A percentile compares a stretch with the other conserved stretches of the same genome.
Evolutionary conservation across 2,888 invertebrate genomes (phyloP).

Genomic region (Osmoderma eremita): DNA sequence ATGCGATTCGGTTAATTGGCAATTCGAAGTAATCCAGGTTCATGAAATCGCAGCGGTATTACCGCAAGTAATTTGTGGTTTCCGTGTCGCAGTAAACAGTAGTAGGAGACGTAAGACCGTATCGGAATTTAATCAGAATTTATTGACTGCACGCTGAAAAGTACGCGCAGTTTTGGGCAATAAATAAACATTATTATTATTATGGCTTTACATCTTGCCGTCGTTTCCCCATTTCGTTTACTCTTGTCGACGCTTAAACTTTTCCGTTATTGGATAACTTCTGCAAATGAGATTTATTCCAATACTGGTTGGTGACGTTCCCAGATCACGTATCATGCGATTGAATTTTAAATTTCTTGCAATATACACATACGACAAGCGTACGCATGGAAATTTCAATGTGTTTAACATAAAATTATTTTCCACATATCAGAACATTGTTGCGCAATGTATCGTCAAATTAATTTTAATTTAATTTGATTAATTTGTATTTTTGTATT

Average conservation of each 20-base stretch:
- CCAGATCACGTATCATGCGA: neutral
- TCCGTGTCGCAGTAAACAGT: conserved; percentile 16
- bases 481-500: too few species aligned
- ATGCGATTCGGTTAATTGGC: conserved; percentile 25
- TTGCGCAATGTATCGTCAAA: too few species aligned
- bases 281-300: conserved; percentile 14
- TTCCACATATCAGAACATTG: neutral
- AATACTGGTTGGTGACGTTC: too few species aligned
- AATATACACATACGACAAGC: too few species aligned
- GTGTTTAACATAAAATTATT: neutral
- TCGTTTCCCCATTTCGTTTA: conserved; percentile 17
- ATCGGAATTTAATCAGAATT: conserved; percentile 28
- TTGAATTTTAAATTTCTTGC: conserved; percentile 18
- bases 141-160: conserved; percentile 18
- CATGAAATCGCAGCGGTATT: conserved; percentile 11
- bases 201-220: conserved; percentile 1
- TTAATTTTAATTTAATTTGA: too few species aligned
- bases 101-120: conserved; percentile 26
- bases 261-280: conserved; percentile 19
- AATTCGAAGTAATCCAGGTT: conserved; percentile 12
- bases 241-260: conserved; percentile 6
- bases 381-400: too few species aligned
- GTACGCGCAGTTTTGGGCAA: conserved; percentile 5
- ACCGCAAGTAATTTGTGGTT: conserved; percentile 12
- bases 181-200: conserved; percentile 27